Percentiles rank a stretch among this genome's conserved stretches.
Conservation (phyloP, 2,113 vertebrate species). For the Saccopteryx bilineata region DNA sequence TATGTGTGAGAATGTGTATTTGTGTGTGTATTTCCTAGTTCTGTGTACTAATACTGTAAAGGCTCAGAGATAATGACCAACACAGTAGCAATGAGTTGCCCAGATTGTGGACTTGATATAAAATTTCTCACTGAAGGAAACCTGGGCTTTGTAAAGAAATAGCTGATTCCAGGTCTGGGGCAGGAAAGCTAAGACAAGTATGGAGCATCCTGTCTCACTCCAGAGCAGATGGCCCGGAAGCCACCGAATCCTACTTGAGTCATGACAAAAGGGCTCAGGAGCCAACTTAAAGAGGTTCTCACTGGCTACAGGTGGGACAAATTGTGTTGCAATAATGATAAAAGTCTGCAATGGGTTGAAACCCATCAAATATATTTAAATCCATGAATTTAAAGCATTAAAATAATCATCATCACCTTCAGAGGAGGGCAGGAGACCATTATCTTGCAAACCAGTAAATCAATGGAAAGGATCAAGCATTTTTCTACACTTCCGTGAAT, state of each 20-base stretch:
- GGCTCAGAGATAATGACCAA: not conserved
- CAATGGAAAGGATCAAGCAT: not conserved
- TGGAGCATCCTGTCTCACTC: not conserved
- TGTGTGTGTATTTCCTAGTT: not conserved
- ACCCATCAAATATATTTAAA: not conserved
- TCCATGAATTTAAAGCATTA: slow-evolving; percentile 25
- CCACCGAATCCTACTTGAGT: not conserved
- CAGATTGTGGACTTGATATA: not conserved
- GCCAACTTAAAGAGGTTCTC: not conserved
- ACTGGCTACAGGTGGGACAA: not conserved
- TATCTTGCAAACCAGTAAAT: not conserved
- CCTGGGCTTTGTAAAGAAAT: not conserved
- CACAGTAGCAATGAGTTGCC: not conserved
- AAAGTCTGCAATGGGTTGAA: not conserved
- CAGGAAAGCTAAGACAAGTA: not conserved
- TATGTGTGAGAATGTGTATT: not conserved
- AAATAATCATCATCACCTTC: not conserved
- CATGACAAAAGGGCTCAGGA: not conserved
- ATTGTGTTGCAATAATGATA: not conserved
- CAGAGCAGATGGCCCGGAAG: not conserved
- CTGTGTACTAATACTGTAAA: not conserved
- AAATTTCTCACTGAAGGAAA: not conserved
- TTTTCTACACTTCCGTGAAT: not conserved
- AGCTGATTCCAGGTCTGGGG: not conserved
- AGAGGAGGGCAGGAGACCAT: slow-evolving; percentile 26